phyloP scores from a whole-genome alignment of 1,140 invertebrate genomes.

The Eriosoma lanigerum region DNA sequence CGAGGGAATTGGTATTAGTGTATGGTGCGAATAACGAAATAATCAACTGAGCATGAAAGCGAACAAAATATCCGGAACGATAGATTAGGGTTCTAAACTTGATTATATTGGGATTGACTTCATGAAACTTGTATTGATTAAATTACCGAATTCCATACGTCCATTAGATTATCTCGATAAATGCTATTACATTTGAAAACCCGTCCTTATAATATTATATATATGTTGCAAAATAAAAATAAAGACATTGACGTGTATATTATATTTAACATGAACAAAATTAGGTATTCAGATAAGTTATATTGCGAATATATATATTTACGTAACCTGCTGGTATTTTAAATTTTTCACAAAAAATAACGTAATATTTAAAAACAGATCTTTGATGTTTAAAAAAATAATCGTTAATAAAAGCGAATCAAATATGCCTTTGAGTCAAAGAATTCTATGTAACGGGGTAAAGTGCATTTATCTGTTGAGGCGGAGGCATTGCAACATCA shows the following conservation, averaged over 20 bases:
- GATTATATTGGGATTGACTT: slow-evolving; percentile 32
- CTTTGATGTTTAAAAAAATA: slow-evolving; percentile 48
- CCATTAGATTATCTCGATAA: slow-evolving; percentile 5
- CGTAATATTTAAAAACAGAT: slow-evolving; percentile 23
- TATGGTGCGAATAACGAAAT: slow-evolving; percentile 1
- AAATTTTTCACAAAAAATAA: not conserved
- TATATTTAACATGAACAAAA: not conserved
- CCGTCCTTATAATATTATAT: not conserved
- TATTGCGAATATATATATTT: not conserved
- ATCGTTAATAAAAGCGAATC: slow-evolving; percentile 50
- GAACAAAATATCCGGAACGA: slow-evolving; percentile 3
- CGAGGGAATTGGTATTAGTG: not conserved
- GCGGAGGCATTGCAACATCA: slow-evolving; percentile 40
- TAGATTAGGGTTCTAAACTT: slow-evolving; percentile 18
- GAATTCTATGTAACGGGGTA: slow-evolving; percentile 45
- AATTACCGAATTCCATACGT: slow-evolving; percentile 17
- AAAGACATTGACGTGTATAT: not conserved
- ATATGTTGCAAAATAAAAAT: not conserved
- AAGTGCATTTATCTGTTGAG: slow-evolving; percentile 46
- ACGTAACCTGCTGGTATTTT: not conserved
- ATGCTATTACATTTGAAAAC: not conserved
- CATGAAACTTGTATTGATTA: slow-evolving; percentile 20
- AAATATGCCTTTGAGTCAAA: slow-evolving; percentile 52
- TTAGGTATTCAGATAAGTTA: not conserved
- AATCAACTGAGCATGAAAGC: not conserved